A percentile compares a stretch with the other conserved stretches of the same genome.
Evolutionary conservation across 2,888 invertebrate genomes (phyloP).

Genomic region (Isotomurus palustris): DNA sequence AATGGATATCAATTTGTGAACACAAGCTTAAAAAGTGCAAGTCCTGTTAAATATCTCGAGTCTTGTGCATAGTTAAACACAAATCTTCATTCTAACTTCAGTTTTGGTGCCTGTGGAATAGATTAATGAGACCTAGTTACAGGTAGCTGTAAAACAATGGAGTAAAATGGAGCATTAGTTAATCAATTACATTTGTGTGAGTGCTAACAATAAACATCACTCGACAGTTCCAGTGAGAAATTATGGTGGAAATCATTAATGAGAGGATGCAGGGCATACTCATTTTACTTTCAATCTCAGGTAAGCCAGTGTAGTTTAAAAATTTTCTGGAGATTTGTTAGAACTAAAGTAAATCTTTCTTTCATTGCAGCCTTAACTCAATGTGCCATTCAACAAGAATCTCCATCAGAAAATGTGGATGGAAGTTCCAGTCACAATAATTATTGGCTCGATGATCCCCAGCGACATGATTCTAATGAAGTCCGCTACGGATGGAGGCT

Average conservation of each 20-base stretch:
- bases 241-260: neutral
- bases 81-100: no score
- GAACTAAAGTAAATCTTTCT: neutral
- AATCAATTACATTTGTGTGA: neutral
- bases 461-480: neutral
- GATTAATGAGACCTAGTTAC: neutral
- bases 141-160: neutral
- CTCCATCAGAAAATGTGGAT: no score
- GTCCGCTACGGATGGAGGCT: conserved; percentile 18
- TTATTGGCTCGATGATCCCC: neutral
- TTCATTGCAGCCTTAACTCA: neutral
- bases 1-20: no score
- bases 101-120: neutral
- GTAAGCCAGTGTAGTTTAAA: neutral
- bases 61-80: no score
- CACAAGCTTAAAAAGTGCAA: no score
- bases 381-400: conserved; percentile 10
- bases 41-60: no score
- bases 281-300: neutral
- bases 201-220: neutral
- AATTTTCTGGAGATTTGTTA: no score
- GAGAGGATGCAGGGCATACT: neutral
- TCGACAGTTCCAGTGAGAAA: neutral
- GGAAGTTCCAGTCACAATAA: neutral
- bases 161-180: neutral